These are phyloP conservation scores for Morbakka virulenta DNA, from an alignment of 30 jellyfish, hydroid and myxozoan species.

Conservation along the genomic window DNA sequence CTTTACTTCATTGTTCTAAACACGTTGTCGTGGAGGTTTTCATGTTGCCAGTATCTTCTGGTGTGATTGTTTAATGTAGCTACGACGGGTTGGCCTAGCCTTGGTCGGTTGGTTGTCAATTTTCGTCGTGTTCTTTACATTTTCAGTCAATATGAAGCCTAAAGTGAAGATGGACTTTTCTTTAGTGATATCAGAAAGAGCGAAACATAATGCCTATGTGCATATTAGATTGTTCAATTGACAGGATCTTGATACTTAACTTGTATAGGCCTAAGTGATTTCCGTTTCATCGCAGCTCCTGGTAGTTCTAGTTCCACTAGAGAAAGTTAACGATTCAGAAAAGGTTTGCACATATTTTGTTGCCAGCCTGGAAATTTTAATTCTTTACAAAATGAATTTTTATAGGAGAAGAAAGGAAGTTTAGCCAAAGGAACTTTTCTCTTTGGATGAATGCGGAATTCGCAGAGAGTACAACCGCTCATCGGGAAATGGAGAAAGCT, in stretches of 20 bases:
- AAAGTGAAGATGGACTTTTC: background rate
- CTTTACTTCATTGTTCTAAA: background rate
- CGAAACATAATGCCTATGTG: background rate
- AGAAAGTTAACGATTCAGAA: too few species aligned
- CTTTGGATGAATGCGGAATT: background rate
- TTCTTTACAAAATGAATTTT: too few species aligned
- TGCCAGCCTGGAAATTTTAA: background rate
- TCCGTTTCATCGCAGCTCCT: too few species aligned
- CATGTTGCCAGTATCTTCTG: background rate
- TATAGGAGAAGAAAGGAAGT: too few species aligned
- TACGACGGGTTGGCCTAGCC: constrained; percentile 2
- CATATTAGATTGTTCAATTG: background rate
- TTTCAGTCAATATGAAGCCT: background rate
- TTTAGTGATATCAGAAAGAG: background rate
- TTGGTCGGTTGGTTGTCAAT: background rate
- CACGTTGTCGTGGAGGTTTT: background rate
- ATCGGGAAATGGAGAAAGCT: background rate
- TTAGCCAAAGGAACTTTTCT: background rate
- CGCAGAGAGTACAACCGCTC: background rate
- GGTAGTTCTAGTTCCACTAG: too few species aligned
- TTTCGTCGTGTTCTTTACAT: background rate
- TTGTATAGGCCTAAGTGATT: background rate
- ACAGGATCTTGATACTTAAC: background rate
- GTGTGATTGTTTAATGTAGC: background rate
- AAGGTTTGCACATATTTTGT: background rate